Conservation (phyloP, 1,140 invertebrate genomes). For the Drosophila dunni region DNA sequence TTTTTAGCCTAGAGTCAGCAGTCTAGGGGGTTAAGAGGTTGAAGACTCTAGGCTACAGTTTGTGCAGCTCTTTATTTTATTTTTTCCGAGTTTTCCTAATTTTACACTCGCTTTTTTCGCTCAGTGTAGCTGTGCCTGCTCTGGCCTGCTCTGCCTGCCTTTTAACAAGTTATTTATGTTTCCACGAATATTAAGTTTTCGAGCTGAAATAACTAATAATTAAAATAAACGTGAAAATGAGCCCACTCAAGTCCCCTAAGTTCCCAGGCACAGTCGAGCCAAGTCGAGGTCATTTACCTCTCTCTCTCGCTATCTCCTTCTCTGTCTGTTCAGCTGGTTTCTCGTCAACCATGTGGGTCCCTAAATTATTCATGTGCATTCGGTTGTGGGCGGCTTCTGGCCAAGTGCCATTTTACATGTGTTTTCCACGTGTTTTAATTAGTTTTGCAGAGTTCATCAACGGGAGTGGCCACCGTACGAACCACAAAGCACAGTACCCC, state of each 20-base stretch:
- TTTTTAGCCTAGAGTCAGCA: too few species aligned
- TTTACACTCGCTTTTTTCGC: not conserved
- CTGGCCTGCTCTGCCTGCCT: constrained; percentile 5
- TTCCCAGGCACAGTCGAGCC: not conserved
- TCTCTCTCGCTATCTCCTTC: not conserved
- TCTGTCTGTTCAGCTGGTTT: not conserved
- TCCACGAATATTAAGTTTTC: constrained; percentile 39
- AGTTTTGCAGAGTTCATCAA: constrained; percentile 77
- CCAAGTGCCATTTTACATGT: constrained; percentile 56
- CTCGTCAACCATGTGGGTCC: constrained; percentile 15
- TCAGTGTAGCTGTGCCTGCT: not conserved
- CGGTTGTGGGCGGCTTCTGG: constrained; percentile 27
- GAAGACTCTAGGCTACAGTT: too few species aligned
- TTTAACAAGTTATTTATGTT: constrained; percentile 53
- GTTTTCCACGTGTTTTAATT: constrained; percentile 78
- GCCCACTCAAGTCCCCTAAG: constrained; percentile 34
- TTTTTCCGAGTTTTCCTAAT: too few species aligned
- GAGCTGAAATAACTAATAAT: constrained; percentile 43
- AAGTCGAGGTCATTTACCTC: constrained; percentile 46
- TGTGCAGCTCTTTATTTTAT: too few species aligned
- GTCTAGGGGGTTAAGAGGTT: too few species aligned
- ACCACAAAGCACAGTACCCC: not conserved
- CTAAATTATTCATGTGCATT: constrained; percentile 69
- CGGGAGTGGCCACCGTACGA: constrained; percentile 21
- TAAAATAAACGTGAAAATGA: constrained; percentile 34